Conservation (phyloP, 2,888 invertebrate species). For the Sarcophaga caerulescens region DNA sequence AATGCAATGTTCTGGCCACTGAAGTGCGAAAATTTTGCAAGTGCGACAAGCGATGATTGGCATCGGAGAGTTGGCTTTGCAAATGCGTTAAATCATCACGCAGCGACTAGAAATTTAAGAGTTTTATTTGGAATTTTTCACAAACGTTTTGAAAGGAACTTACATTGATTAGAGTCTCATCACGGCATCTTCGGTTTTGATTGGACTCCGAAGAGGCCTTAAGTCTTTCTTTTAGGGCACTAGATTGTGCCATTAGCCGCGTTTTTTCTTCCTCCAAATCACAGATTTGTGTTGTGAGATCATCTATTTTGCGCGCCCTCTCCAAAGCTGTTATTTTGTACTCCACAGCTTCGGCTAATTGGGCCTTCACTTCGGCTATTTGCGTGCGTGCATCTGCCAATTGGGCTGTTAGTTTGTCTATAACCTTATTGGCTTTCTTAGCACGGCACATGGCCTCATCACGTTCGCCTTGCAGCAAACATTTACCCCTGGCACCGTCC, state of each 20-base stretch:
- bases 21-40: slow-evolving; percentile 89
- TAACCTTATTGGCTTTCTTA: slow-evolving; percentile 91
- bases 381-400: slow-evolving; percentile 91
- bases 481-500: slow-evolving; percentile 85
- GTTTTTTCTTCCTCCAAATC: slow-evolving; percentile 90
- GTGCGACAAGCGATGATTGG: slow-evolving; percentile 89
- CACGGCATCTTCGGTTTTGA: slow-evolving; percentile 79
- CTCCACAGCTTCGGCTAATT: slow-evolving; percentile 92
- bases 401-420: slow-evolving; percentile 90
- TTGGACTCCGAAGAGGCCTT: slow-evolving; percentile 79
- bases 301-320: slow-evolving; percentile 91
- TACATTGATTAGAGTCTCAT: slow-evolving; percentile 80
- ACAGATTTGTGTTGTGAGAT: slow-evolving; percentile 89
- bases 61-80: slow-evolving; percentile 88
- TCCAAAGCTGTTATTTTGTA: slow-evolving; percentile 94
- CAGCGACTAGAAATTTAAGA: slow-evolving; percentile 82
- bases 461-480: slow-evolving; percentile 85
- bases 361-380: slow-evolving; percentile 91
- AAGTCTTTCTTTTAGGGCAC: slow-evolving; percentile 77
- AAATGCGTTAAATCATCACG: slow-evolving; percentile 89
- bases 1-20: slow-evolving; percentile 88
- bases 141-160: slow-evolving; percentile 78
- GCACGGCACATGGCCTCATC: slow-evolving; percentile 86
- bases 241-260: slow-evolving; percentile 81
- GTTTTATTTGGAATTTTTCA: not conserved